Conservation (phyloP, 2,113 vertebrate species). For the Indicator indicator region DNA sequence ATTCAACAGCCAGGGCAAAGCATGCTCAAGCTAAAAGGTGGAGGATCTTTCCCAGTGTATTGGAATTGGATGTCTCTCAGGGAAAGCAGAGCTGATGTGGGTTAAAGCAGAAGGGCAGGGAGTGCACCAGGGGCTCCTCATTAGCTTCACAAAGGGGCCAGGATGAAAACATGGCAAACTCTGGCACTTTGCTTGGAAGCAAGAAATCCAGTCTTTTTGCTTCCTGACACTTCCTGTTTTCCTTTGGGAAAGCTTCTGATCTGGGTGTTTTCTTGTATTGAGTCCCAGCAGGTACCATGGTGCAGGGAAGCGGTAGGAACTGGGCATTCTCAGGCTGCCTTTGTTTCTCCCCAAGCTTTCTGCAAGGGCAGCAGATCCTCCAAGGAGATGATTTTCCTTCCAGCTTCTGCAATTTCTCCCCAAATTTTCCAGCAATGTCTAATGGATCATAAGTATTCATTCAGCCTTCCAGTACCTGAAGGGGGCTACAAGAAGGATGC, state of each 20-base stretch:
- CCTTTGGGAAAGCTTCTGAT: not conserved
- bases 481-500: too few relatives aligned
- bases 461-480: too few relatives aligned
- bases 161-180: not conserved
- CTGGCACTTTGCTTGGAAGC: not conserved
- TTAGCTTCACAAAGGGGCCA: not conserved
- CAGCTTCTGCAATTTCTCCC: not conserved
- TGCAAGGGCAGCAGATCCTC: not conserved
- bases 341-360: not conserved
- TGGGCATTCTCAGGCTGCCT: not conserved
- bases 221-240: not conserved
- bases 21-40: not conserved
- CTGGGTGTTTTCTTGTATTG: not conserved
- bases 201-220: not conserved
- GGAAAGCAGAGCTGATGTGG: not conserved
- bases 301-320: not conserved
- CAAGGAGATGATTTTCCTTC: not conserved
- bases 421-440: not conserved
- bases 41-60: not conserved
- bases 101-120: not conserved
- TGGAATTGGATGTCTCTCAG: not conserved
- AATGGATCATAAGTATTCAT: too few relatives aligned
- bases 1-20: not conserved
- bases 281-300: accelerated
- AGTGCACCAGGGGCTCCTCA: accelerated